Evolutionary conservation across 2,113 vertebrate species (phyloP), one percentile per base, ranked within the genome.

Genomic region (Pardalotus punctatus): DNA sequence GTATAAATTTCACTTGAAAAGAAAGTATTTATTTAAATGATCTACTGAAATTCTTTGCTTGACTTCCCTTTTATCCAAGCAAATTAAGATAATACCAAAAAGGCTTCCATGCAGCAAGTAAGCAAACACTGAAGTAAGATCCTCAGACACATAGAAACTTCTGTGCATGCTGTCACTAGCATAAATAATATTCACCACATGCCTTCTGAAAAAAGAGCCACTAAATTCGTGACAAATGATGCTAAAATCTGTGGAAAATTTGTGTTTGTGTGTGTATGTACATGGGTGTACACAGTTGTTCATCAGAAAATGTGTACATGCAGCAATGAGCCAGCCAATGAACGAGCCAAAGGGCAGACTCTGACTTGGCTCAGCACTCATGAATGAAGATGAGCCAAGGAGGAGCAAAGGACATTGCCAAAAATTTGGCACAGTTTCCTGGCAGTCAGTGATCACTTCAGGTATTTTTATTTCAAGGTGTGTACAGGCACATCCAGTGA

Each of bases 381-480:
- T 71, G 89, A 90, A 89, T 67, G 93, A 96, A 93, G 86, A 96
- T 57, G 94, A 95, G 97, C 96, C 97, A 97, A 96, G 88, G 83
- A 94, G 85, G 88, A 96, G 95, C 80, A 95, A 97, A 97, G 96
- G 93, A 95, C 94, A 93, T 47, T 87, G 89, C 87, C 87, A 90
- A 56, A 38, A 89, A 88, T 84, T 87, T 96, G 97, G 96, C 93
- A 94, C 31, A 14, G 33, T 65, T 90, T 96, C n/a, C 90, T 96
- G 94, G 97, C 96, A 97, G 57, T 48, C 91, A 81, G 60, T 48
- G 86, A 96, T 94, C 92, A 96, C 54, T 95, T 95, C 84, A 93
- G 79, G 71, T 96, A 79, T 93, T 94, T 97, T 93, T 93, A 90
- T 96, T 95, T 96, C 93, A 93, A 96, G 90, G 95, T 97, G 94